Base-by-base conservation (phyloP, 2,797 vertebrate species). In the Saxicola maurus region DNA sequence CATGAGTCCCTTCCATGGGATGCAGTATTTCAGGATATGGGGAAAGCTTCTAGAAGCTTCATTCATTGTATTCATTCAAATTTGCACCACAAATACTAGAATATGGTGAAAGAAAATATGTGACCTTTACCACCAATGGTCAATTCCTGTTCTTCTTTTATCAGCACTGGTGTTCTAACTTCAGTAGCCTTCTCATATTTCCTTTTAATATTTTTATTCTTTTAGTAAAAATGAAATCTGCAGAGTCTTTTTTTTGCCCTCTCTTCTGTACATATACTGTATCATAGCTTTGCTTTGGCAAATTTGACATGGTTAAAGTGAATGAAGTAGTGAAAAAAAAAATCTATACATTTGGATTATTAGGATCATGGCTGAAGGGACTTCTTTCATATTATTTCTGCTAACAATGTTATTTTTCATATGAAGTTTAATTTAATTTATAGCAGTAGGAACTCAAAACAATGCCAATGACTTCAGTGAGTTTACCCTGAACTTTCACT, bases 61-160 rank as follows among this genome's bases (percentile, higher is more conserved):
- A n/a, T n/a, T n/a, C 8, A 12, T 42, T 86, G 16, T 11, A 45
- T 56, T 71, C 2, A 30, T 71, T 52, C 45, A 23, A 4, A 59
- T 23, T 62, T 51, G 7, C 12, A 25, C 17, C 27, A 48, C 17
- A 80, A 78, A 55, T 16, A 48, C 5, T 56, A 45, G 27, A 66
- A 49, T 60, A 15, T 25, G 8, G 10, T 56, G 6, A n/a, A 84
- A 84, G 1, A 4, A 49, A 9, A 16, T 16, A 12, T 19, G 7
- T 60, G 42, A 38, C 6, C 8, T 0, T 1, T 17, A 56, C 9
- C 11, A 46, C 8, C 2, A 4, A 38, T 1, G 8, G 18, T 46
- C 23, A 48, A 21, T 62, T 37, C 4, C 15, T 51, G 2, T 56
- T 73, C 15, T 66, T 55, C 17, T 60, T 72, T 65, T 46, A 46